Percentiles rank a stretch among this genome's conserved stretches.
phyloP scores from a whole-genome alignment of 2,888 invertebrate species.

The Aleiodes leptofemur region DNA sequence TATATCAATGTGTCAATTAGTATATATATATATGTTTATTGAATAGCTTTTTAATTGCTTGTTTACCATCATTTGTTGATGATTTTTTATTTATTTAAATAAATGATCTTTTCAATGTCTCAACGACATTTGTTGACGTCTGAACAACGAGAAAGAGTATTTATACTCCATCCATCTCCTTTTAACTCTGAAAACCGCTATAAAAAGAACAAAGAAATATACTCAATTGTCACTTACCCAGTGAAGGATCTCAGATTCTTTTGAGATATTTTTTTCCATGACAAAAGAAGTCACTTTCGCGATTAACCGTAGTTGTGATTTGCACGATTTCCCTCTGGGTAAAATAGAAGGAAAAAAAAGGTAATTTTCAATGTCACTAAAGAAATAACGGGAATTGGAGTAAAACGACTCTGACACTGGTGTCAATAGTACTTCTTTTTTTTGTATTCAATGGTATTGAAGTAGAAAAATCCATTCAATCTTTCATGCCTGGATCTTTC shows the following conservation, averaged over 20 bases:
- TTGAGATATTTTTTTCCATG: conserved; percentile 16
- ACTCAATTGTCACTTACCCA: conserved; percentile 10
- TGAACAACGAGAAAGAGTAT: not conserved
- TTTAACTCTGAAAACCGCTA: not conserved
- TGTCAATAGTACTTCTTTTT: conserved; percentile 11
- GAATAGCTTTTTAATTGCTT: conserved; percentile 13
- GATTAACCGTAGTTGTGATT: conserved; percentile 36
- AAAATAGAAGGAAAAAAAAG: not conserved
- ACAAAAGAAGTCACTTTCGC: conserved; percentile 39
- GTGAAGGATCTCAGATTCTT: conserved; percentile 8
- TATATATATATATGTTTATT: not conserved
- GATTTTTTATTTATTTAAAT: no score
- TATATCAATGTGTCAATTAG: conserved; percentile 34
- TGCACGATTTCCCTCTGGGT: conserved; percentile 31
- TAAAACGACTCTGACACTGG: conserved; percentile 35
- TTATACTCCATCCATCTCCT: conserved; percentile 9
- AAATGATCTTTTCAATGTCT: conserved; percentile 16
- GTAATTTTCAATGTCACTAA: conserved; percentile 22
- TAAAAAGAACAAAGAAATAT: no score
- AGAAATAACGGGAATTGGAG: conserved; percentile 40
- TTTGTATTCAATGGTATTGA: not conserved
- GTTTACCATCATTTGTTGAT: conserved; percentile 20
- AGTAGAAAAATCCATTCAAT: not conserved
- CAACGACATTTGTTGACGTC: conserved; percentile 6
- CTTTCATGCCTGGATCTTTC: no score